Evolutionary conservation across 1,140 invertebrate species (phyloP).

Genomic region (Hylaeus anthracinus): DNA sequence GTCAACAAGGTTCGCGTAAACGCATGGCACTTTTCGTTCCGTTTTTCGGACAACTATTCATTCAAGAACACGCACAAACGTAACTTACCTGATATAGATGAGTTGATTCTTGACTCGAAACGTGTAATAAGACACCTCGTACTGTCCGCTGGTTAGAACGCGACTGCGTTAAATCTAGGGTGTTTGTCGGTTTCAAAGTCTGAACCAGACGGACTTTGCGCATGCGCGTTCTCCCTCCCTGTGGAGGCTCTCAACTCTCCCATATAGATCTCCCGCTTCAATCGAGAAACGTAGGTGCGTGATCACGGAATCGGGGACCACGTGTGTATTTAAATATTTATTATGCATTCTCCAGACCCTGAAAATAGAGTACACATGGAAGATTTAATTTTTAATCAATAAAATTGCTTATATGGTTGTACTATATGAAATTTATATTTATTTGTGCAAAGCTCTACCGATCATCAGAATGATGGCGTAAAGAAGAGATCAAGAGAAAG

Average conservation of each 20-base stretch:
- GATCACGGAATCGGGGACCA: not conserved
- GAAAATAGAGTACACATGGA: not conserved
- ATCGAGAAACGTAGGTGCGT: not conserved
- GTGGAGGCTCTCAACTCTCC: slow-evolving; percentile 40
- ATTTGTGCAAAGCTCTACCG: not conserved
- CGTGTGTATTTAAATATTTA: not conserved
- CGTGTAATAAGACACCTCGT: not conserved
- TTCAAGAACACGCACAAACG: slow-evolving; percentile 22
- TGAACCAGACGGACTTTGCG: slow-evolving; percentile 35
- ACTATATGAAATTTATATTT: not conserved
- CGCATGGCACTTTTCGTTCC: slow-evolving; percentile 1
- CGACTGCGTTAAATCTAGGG: slow-evolving; percentile 55
- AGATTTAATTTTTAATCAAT: too few species aligned
- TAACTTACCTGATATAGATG: slow-evolving; percentile 49
- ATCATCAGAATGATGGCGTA: too few species aligned
- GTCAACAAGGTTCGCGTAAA: not conserved
- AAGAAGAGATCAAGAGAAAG: not conserved
- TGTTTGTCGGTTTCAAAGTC: slow-evolving; percentile 61
- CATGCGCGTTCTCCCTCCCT: slow-evolving; percentile 28
- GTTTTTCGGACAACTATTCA: not conserved
- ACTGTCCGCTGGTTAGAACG: slow-evolving; percentile 50
- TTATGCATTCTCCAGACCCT: not conserved
- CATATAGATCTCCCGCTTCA: not conserved
- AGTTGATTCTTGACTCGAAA: slow-evolving; percentile 1
- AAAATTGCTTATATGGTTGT: too few species aligned